Conservation (phyloP, 2,113 vertebrate genomes). For the Isichthys henryi region DNA sequence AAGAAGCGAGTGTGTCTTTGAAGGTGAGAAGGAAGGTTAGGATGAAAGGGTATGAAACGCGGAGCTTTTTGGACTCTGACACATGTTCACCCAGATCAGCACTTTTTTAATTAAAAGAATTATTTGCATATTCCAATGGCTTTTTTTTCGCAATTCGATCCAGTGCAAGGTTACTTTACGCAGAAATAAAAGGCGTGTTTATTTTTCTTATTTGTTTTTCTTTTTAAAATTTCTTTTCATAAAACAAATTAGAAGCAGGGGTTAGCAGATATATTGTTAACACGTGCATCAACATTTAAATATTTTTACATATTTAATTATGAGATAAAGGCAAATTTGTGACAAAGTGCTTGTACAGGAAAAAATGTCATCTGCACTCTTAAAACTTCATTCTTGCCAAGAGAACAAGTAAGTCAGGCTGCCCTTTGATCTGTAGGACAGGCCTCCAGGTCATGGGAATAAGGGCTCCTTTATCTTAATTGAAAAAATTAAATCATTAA, state of each 20-base stretch:
- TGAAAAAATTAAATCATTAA: conserved; percentile 71
- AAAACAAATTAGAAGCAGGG: not conserved
- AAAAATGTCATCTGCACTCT: not conserved
- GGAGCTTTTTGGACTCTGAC: not conserved
- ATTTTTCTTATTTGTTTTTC: not conserved
- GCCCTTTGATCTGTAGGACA: conserved; percentile 57
- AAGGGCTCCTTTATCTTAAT: conserved; percentile 65
- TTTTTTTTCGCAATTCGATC: conserved; percentile 52
- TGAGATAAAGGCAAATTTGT: not conserved
- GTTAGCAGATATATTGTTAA: not conserved
- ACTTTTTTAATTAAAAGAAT: conserved; percentile 51
- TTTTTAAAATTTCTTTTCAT: not conserved
- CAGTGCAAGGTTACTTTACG: conserved; percentile 45
- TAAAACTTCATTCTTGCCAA: conserved; percentile 40
- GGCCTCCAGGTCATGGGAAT: conserved; percentile 56
- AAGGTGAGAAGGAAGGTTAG: conserved; percentile 4
- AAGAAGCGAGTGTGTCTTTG: not conserved
- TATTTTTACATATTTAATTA: not conserved
- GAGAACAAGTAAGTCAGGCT: conserved; percentile 46
- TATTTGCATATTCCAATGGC: conserved; percentile 56
- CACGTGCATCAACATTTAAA: not conserved
- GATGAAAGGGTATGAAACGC: conserved; percentile 21
- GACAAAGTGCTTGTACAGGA: not conserved
- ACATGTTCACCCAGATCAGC: conserved; percentile 45
- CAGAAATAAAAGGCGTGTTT: not conserved